phyloP scores from a whole-genome alignment of 1,140 invertebrate genomes.

The Ditylenchus dipsaci region DNA sequence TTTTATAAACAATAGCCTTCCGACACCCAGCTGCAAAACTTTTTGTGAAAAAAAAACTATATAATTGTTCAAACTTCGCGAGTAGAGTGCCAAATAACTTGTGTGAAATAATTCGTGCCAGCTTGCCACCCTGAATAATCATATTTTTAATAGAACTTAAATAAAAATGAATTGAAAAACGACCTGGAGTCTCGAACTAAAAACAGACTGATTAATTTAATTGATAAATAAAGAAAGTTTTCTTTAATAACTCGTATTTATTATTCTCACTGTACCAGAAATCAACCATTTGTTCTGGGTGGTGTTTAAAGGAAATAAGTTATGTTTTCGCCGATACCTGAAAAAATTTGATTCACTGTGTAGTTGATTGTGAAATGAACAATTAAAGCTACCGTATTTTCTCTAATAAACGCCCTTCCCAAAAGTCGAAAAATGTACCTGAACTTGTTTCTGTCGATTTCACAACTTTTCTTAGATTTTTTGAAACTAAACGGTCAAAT shows the following conservation, averaged over 20 bases:
- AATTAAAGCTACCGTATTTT: no score
- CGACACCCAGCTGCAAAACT: slow-evolving; percentile 14
- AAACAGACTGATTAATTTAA: no score
- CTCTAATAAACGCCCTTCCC: no score
- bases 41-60: neutral
- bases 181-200: slow-evolving; percentile 51
- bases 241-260: slow-evolving; percentile 57
- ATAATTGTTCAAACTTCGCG: slow-evolving; percentile 27
- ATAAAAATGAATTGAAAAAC: neutral
- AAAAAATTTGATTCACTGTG: no score
- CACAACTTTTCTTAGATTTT: no score
- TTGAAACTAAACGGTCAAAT: no score
- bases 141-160: neutral
- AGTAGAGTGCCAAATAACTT: slow-evolving; percentile 54
- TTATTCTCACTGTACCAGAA: slow-evolving; percentile 55
- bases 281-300: slow-evolving; percentile 47
- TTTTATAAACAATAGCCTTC: slow-evolving; percentile 2
- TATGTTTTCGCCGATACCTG: slow-evolving; percentile 54
- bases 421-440: no score
- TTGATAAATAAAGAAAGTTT: no score
- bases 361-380: no score
- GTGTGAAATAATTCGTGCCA: slow-evolving; percentile 58
- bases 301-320: slow-evolving; percentile 53
- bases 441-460: no score
- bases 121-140: slow-evolving; percentile 48